Evolutionary conservation across 2,797 vertebrate species (phyloP).

Genomic region (Lophius americanus): DNA sequence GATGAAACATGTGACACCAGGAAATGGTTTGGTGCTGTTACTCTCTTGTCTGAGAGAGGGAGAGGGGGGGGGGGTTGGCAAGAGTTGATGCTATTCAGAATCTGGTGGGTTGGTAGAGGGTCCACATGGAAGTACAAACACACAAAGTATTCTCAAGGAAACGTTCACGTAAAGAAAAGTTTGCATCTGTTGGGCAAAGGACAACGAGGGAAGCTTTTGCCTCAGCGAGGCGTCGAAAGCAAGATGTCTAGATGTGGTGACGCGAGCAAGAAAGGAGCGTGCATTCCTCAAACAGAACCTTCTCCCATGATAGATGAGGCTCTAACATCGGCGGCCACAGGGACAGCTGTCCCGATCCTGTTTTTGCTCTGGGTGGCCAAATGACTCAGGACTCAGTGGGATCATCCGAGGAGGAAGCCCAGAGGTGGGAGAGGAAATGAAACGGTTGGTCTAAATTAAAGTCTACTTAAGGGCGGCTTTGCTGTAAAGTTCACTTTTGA

Average conservation of each 20-base stretch:
- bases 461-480: conserved; percentile 7
- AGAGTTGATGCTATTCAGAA: conserved; percentile 34
- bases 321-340: conserved; percentile 39
- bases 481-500: neutral
- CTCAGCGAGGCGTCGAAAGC: conserved; percentile 57
- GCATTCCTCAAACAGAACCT: conserved; percentile 43
- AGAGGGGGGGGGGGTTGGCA: conserved; percentile 37
- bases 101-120: conserved; percentile 14
- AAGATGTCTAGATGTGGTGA: conserved; percentile 18
- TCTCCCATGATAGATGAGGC: conserved; percentile 55
- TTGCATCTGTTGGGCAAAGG: too few species aligned
- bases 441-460: conserved; percentile 16
- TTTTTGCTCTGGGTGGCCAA: conserved; percentile 35
- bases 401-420: conserved; percentile 37
- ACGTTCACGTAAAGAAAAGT: too few species aligned
- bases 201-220: conserved; percentile 40
- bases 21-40: conserved; percentile 69
- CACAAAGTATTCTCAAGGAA: neutral
- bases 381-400: conserved; percentile 38
- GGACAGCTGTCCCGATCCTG: conserved; percentile 27
- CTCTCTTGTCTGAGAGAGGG: conserved; percentile 66
- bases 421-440: conserved; percentile 16
- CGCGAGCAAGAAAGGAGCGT: conserved; percentile 48
- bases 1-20: conserved; percentile 74
- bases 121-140: conserved; percentile 78